phyloP scores from a whole-genome alignment of 2,888 invertebrate species.

The Apeira syringaria region DNA sequence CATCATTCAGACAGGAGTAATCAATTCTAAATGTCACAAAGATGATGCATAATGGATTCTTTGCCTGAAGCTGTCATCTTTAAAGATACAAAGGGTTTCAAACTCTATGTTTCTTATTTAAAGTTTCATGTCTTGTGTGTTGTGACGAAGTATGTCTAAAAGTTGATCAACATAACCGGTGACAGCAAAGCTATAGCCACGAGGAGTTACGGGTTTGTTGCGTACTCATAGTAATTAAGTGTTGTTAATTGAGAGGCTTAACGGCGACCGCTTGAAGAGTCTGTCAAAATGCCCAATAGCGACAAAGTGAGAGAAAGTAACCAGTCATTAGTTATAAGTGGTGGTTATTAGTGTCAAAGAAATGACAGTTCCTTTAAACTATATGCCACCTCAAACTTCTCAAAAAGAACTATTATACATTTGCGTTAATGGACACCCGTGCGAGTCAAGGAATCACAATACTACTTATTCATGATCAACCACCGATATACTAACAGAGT shows the following conservation, averaged over 20 bases:
- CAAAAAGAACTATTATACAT: too few species aligned
- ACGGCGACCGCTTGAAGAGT: constrained; percentile 16
- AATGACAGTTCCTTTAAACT: background rate
- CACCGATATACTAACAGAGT: too few species aligned
- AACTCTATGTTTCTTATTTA: constrained; percentile 26
- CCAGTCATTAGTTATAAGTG: constrained; percentile 7
- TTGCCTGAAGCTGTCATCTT: constrained; percentile 57
- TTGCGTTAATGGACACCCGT: too few species aligned
- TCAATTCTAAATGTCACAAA: constrained; percentile 76
- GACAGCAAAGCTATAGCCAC: constrained; percentile 45
- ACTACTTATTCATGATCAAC: too few species aligned
- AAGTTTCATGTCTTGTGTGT: constrained; percentile 30
- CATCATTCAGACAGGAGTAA: constrained; percentile 65
- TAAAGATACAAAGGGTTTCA: constrained; percentile 27
- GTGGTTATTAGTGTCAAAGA: background rate
- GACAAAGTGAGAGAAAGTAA: constrained; percentile 12
- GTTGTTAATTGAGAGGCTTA: constrained; percentile 57
- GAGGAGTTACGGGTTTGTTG: constrained; percentile 33
- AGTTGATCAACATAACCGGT: constrained; percentile 36
- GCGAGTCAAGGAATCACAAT: too few species aligned
- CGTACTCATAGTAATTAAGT: constrained; percentile 47
- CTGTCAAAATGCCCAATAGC: constrained; percentile 11
- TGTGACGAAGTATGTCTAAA: background rate
- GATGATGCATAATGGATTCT: constrained; percentile 70
- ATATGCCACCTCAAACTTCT: too few species aligned